A percentile compares a stretch with the other conserved stretches of the same genome.
Evolutionary conservation across 2,888 invertebrate species (phyloP).

Genomic region (Cotesia congregata): DNA sequence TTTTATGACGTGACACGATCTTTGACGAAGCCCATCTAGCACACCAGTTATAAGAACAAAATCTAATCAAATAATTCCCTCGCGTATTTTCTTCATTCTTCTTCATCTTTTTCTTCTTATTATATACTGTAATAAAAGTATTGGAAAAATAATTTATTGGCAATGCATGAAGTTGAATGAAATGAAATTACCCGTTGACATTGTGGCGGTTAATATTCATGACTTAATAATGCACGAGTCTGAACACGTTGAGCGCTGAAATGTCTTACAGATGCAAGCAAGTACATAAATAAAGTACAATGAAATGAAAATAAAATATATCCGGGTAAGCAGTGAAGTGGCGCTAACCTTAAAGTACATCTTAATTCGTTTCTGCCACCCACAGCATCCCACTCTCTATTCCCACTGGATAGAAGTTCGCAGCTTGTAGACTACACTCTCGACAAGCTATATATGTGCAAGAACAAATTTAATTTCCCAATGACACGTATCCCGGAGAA

Average conservation of each 20-base stretch:
- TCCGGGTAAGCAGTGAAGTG: constrained; percentile 45
- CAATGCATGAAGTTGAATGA: not conserved
- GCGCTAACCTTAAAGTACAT: constrained; percentile 27
- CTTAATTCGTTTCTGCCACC: constrained; percentile 30
- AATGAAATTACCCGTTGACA: not conserved
- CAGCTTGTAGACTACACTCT: not conserved
- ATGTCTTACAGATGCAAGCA: too few species aligned
- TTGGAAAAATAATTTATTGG: too few species aligned
- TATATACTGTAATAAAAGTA: not conserved
- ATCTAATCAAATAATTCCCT: not conserved
- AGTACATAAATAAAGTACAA: not conserved
- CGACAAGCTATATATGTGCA: not conserved
- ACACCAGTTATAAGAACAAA: too few species aligned
- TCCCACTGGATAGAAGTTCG: constrained; percentile 13
- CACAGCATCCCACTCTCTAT: constrained; percentile 5
- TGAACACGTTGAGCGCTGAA: too few species aligned
- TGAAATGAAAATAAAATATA: constrained; percentile 18
- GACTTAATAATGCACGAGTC: not conserved
- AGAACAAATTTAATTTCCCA: constrained; percentile 11
- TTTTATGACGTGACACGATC: not conserved
- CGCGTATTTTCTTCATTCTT: not conserved
- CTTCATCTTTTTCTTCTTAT: not conserved
- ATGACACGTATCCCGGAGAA: constrained; percentile 26
- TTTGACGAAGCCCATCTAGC: not conserved
- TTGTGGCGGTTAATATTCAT: not conserved